These are phyloP conservation scores for Quadroppia sp. DNA, from an alignment of 2,888 invertebrate species.

Conservation along the genomic window DNA sequence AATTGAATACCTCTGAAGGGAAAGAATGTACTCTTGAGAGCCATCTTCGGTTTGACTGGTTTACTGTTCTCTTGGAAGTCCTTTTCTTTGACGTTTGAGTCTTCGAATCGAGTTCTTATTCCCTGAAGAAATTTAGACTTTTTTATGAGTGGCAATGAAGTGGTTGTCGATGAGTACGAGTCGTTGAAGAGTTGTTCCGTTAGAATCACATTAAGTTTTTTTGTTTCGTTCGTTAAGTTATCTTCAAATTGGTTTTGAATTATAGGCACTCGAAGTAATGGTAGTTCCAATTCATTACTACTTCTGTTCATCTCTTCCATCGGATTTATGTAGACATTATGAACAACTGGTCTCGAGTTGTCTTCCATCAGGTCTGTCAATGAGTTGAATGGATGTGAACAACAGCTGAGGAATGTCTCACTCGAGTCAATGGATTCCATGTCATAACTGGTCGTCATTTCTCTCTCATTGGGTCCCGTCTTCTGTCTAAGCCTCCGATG, in stretches of 20 bases:
- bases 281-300: background rate
- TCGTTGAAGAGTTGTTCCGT: conserved; percentile 43
- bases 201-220: conserved; percentile 42
- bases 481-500: background rate
- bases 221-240: conserved; percentile 3
- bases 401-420: conserved; percentile 93
- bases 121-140: conserved; percentile 47
- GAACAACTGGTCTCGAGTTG: conserved; percentile 6
- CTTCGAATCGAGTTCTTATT: conserved; percentile 47
- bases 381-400: conserved; percentile 88
- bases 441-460: conserved; percentile 35
- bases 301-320: conserved; percentile 11
- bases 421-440: conserved; percentile 61
- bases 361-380: conserved; percentile 48
- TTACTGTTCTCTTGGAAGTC: conserved; percentile 1
- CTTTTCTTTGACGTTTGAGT: conserved; percentile 8
- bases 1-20: conserved; percentile 1
- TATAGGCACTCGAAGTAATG: conserved; percentile 18
- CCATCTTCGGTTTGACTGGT: conserved; percentile 10
- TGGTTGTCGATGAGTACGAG: conserved; percentile 33
- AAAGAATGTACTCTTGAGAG: conserved; percentile 1
- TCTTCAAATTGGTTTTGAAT: background rate
- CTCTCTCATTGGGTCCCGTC: too few relatives aligned
- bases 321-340: conserved; percentile 38
- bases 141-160: conserved; percentile 41